Evolutionary conservation across 2,113 vertebrate genomes (phyloP), one percentile per base, ranked within the genome.

Genomic region (Amia ocellicauda): DNA sequence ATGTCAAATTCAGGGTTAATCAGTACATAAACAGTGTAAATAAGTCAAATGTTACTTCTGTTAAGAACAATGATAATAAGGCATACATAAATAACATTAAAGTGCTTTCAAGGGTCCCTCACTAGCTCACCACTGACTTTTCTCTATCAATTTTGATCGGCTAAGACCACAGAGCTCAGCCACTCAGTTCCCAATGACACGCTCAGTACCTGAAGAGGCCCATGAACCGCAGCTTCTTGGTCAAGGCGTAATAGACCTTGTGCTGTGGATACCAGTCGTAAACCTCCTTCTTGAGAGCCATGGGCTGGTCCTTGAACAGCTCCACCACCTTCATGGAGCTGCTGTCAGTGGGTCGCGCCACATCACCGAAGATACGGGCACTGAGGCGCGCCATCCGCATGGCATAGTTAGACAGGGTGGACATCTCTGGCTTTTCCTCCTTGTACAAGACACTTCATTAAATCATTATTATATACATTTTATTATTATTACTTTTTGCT

Each of bases 251-350:
- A 64, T 98, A 99, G 43, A 89, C 80, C 64, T 91, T 91, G 82
- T 99, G 96, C 43, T 91, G 85, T 20, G 97, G 96, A 64, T 99
- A 99, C 96, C 95, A 99, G 73, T 86, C 83, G 0, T 90, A 91
- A 29, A 97, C 94, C 43, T 92, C 95, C 56, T 89, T 93, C 75
- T 1, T 77, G 75, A 84, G 88, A 69, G 91, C 94, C 66, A 90
- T 19, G 1, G 97, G 95, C n/a, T 85, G 88, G 67, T 97, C 93
- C 4, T 89, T 89, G 67, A 99, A 94, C 26, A 99, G 74, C 62
- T 88, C 82, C 23, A 98, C 94, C 62, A 98, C 96, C 64, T 93
- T 97, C 92, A 96, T 90, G 0, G 97, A 98, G 3, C 76, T 88
- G n/a, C 76, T 42, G 70, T 98, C 92, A 0, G 97, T 98, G 0